Percentiles rank a stretch among this genome's conserved stretches.
Conservation (phyloP, 2,113 vertebrate species). For the Ptychochromis oligacanthus region DNA sequence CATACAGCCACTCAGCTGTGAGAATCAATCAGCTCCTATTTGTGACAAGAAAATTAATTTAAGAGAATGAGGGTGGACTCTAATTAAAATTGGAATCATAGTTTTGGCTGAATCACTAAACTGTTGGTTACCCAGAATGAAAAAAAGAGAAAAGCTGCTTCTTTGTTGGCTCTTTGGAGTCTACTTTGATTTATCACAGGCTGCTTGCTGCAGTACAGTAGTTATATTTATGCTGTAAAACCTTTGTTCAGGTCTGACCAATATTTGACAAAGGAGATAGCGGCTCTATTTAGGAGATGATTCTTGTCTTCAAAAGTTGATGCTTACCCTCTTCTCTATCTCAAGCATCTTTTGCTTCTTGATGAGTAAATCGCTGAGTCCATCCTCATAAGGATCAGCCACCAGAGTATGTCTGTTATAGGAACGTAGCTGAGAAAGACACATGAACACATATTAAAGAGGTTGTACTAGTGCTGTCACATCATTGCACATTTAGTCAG, state of each 20-base stretch:
- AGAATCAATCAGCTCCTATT: constrained; percentile 42
- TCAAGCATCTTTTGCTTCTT: constrained; percentile 88
- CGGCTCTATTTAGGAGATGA: no score
- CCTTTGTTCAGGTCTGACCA: background rate
- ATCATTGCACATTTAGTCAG: background rate
- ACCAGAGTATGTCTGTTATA: constrained; percentile 97
- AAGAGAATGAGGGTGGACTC: constrained; percentile 30
- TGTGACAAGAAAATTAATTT: constrained; percentile 44
- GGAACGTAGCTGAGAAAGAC: constrained; percentile 85
- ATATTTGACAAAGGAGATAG: background rate
- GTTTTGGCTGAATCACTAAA: constrained; percentile 18
- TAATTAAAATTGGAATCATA: constrained; percentile 48
- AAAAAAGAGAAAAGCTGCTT: background rate
- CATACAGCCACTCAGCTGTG: background rate
- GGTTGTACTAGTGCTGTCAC: background rate
- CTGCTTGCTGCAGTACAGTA: background rate
- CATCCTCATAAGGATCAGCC: constrained; percentile 92
- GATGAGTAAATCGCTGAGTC: constrained; percentile 88
- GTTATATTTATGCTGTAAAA: background rate
- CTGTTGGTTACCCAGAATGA: background rate
- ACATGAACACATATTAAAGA: background rate
- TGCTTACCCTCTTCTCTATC: constrained; percentile 84
- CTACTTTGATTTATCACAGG: background rate
- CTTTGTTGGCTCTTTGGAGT: background rate
- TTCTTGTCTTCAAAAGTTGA: rapidly evolving